These are phyloP conservation scores for Chouioia cunea DNA, from an alignment of 2,888 invertebrate species.

Conservation along the genomic window DNA sequence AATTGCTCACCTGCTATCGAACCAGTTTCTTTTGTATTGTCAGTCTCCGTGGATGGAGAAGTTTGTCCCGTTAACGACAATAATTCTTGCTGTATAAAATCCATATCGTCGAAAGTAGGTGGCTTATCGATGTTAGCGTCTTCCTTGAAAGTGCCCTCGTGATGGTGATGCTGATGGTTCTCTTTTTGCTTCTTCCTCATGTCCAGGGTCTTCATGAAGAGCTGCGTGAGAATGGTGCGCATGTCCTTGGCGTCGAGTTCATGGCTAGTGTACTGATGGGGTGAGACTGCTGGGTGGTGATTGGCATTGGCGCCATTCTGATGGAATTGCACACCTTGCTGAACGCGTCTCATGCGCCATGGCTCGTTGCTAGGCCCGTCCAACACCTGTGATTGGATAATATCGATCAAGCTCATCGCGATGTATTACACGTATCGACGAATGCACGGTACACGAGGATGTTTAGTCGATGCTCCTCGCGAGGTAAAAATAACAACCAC, in stretches of 20 bases:
- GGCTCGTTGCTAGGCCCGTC: constrained; percentile 73
- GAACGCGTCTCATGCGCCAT: constrained; percentile 75
- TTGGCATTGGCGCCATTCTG: constrained; percentile 59
- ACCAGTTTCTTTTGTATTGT: neutral
- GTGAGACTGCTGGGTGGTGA: neutral
- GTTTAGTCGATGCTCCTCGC: no score
- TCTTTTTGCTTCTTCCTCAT: constrained; percentile 59
- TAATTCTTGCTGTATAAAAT: constrained; percentile 43
- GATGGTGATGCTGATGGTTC: constrained; percentile 55
- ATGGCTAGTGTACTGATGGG: constrained; percentile 55
- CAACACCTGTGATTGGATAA: constrained; percentile 60
- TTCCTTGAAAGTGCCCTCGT: constrained; percentile 60
- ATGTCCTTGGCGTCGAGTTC: constrained; percentile 61
- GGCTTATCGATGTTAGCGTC: constrained; percentile 60
- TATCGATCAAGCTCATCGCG: neutral
- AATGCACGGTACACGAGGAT: no score
- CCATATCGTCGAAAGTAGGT: constrained; percentile 43
- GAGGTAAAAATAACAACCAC: no score
- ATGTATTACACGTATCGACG: no score
- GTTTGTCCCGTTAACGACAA: constrained; percentile 4
- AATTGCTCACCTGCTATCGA: neutral
- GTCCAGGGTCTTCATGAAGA: constrained; percentile 57
- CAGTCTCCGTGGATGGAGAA: neutral
- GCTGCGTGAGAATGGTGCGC: constrained; percentile 58
- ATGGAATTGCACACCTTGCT: constrained; percentile 75